Percentiles rank a stretch among this genome's conserved stretches.
phyloP scores from a whole-genome alignment of 2,113 vertebrate species.

The Tonatia bakeri region DNA sequence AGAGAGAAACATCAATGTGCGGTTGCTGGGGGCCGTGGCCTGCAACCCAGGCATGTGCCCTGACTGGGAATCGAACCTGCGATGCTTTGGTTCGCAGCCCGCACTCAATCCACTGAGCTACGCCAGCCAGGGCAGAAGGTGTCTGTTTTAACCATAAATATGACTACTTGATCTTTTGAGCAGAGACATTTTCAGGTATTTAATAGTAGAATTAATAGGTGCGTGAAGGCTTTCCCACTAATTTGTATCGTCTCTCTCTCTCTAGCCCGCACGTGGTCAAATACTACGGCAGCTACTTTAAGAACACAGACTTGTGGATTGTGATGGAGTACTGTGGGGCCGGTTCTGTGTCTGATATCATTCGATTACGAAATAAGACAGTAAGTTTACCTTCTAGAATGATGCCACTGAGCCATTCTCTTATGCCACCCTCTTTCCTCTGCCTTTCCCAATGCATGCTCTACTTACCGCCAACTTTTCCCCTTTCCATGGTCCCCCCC shows the following conservation, averaged over 20 bases:
- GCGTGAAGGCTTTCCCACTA: background rate
- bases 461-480: background rate
- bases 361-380: slow-evolving; percentile 95
- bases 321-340: slow-evolving; percentile 97
- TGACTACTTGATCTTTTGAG: background rate
- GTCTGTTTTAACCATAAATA: background rate
- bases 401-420: background rate
- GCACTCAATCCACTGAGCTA: too few species aligned
- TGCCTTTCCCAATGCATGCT: background rate
- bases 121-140: too few species aligned
- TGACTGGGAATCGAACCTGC: too few species aligned
- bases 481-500: background rate
- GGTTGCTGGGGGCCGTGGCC: too few species aligned
- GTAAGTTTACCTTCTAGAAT: slow-evolving; percentile 76
- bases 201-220: background rate
- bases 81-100: too few species aligned
- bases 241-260: slow-evolving; percentile 18
- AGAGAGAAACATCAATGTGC: too few species aligned
- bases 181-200: slow-evolving; percentile 4
- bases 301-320: slow-evolving; percentile 98
- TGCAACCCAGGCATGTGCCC: too few species aligned
- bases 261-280: slow-evolving; percentile 88
- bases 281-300: slow-evolving; percentile 97
- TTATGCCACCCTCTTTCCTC: background rate
- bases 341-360: slow-evolving; percentile 94